These are phyloP conservation scores for Trichoplusia ni DNA, from an alignment of 1,140 invertebrate genomes.

Conservation along the genomic window DNA sequence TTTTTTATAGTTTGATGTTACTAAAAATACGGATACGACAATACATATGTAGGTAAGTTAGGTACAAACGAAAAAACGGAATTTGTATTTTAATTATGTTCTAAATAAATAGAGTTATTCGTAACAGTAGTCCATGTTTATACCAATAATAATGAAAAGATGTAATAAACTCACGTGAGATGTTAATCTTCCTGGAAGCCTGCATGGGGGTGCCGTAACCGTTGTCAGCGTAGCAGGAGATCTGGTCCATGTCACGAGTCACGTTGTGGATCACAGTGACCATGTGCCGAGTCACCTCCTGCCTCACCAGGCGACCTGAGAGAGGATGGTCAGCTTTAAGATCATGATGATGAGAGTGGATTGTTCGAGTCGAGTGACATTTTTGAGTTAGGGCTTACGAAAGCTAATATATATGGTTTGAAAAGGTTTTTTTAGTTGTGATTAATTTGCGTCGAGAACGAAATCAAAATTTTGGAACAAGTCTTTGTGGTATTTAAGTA, in stretches of 20 bases:
- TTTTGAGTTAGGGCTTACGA: too few relatives aligned
- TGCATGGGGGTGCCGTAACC: slow-evolving; percentile 92
- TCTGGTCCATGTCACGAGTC: slow-evolving; percentile 90
- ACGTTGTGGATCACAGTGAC: slow-evolving; percentile 91
- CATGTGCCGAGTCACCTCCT: slow-evolving; percentile 90
- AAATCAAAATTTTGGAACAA: too few relatives aligned
- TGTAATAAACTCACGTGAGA: slow-evolving; percentile 92
- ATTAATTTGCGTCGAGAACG: too few relatives aligned
- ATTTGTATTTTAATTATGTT: background rate
- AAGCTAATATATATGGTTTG: too few relatives aligned
- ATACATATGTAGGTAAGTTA: background rate
- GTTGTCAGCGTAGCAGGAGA: slow-evolving; percentile 93
- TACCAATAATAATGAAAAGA: too few relatives aligned
- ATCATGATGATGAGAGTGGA: too few relatives aligned
- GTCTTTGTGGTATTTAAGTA: too few relatives aligned
- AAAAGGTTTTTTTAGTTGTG: too few relatives aligned
- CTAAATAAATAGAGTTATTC: background rate
- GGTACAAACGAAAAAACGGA: background rate
- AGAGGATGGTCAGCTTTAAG: background rate
- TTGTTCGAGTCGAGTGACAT: too few relatives aligned
- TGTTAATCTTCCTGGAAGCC: slow-evolving; percentile 87
- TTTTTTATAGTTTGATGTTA: too few relatives aligned
- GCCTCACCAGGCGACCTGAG: slow-evolving; percentile 86
- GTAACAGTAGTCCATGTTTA: too few relatives aligned
- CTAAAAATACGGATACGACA: background rate